A percentile compares a stretch with the other conserved stretches of the same genome.
phyloP scores from a whole-genome alignment of 2,113 vertebrate species.

The Chaenocephalus aceratus region DNA sequence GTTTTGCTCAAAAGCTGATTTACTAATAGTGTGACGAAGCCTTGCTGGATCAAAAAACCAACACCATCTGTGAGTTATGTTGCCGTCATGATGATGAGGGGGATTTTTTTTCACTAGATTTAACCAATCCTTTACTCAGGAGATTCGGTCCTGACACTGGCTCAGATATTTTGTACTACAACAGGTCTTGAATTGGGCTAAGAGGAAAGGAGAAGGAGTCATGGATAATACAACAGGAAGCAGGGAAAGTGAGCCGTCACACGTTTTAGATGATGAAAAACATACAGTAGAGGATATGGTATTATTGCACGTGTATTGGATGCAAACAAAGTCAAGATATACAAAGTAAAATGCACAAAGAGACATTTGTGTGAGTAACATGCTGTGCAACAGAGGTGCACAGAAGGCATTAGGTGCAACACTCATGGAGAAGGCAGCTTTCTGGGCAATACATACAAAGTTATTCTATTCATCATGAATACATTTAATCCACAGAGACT shows the following conservation, averaged over 20 bases:
- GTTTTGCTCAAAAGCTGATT: background rate
- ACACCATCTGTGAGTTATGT: slow-evolving; percentile 1
- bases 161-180: slow-evolving; percentile 20
- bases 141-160: slow-evolving; percentile 3
- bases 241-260: background rate
- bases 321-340: slow-evolving; percentile 30
- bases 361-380: background rate
- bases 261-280: slow-evolving; percentile 7
- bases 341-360: slow-evolving; percentile 1
- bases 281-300: background rate
- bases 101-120: slow-evolving; percentile 19
- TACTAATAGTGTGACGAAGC: slow-evolving; percentile 1
- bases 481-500: slow-evolving; percentile 11
- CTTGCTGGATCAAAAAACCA: background rate
- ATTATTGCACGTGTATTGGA: slow-evolving; percentile 54
- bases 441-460: slow-evolving; percentile 33
- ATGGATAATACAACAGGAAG: slow-evolving; percentile 33
- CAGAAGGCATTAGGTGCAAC: background rate
- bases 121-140: slow-evolving; percentile 21
- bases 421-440: slow-evolving; percentile 23
- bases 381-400: background rate
- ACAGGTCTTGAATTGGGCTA: slow-evolving; percentile 7
- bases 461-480: slow-evolving; percentile 22
- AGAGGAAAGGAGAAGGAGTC: slow-evolving; percentile 14
- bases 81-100: background rate